phyloP scores from a whole-genome alignment of 2,888 invertebrate species.

The Nomada fucata region DNA sequence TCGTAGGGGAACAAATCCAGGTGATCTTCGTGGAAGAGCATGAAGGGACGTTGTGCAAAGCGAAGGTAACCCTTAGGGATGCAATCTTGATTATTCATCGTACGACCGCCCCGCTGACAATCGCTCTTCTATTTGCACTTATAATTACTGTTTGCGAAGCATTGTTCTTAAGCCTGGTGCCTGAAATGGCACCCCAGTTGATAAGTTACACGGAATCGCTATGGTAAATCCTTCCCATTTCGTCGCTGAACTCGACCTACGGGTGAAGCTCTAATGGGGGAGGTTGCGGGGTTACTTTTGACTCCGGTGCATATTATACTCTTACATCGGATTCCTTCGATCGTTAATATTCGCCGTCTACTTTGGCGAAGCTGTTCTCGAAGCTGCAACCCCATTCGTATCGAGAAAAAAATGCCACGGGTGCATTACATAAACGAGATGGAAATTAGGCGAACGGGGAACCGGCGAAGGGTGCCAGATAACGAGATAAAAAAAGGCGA shows the following conservation, averaged over 20 bases:
- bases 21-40: not conserved
- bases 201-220: constrained; percentile 55
- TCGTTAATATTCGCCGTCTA: constrained; percentile 8
- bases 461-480: not conserved
- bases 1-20: constrained; percentile 6
- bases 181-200: constrained; percentile 53
- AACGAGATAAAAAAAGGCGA: constrained; percentile 19
- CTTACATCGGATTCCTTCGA: not conserved
- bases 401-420: not conserved
- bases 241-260: constrained; percentile 17
- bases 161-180: constrained; percentile 59
- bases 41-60: constrained; percentile 11
- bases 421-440: not conserved
- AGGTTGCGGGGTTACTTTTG: constrained; percentile 42
- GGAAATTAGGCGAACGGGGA: not conserved
- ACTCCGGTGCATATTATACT: constrained; percentile 7
- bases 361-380: not conserved
- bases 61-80: constrained; percentile 29
- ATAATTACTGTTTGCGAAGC: constrained; percentile 69
- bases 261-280: constrained; percentile 51
- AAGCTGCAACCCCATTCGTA: not conserved
- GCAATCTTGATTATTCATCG: constrained; percentile 45
- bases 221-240: constrained; percentile 33
- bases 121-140: constrained; percentile 67
- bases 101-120: constrained; percentile 45